A percentile compares a stretch with the other conserved stretches of the same genome.
These are phyloP conservation scores for Aldrovandia affinis DNA, from an alignment of 2,797 vertebrate genomes.

Conservation along the genomic window DNA sequence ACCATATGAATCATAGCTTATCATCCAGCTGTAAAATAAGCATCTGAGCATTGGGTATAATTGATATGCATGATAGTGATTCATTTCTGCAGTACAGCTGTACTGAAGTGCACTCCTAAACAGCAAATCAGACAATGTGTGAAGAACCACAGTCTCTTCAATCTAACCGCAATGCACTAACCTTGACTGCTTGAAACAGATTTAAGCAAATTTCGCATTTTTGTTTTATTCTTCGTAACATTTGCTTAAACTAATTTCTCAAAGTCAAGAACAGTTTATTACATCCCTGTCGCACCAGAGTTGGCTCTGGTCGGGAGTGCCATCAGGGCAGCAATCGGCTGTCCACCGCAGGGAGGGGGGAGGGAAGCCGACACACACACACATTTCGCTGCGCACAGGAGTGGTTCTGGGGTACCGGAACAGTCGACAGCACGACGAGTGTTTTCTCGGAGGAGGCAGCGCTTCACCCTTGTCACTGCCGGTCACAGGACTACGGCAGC, in stretches of 20 bases:
- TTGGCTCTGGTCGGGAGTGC: too few relatives aligned
- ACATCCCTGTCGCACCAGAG: too few relatives aligned
- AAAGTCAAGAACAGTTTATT: background rate
- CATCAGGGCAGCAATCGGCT: too few relatives aligned
- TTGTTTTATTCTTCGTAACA: background rate
- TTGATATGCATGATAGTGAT: constrained; percentile 24
- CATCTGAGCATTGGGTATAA: background rate
- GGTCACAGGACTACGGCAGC: too few relatives aligned
- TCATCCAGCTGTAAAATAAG: background rate
- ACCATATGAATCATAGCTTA: constrained; percentile 4
- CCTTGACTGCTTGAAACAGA: background rate
- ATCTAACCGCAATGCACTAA: background rate
- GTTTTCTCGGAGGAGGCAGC: too few relatives aligned
- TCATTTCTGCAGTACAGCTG: constrained; percentile 14
- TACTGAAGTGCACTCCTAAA: constrained; percentile 8
- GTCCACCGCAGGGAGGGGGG: too few relatives aligned
- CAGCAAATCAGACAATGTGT: background rate
- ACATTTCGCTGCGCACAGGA: too few relatives aligned
- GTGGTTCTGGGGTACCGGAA: too few relatives aligned
- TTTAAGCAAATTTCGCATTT: constrained; percentile 1
- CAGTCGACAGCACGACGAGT: too few relatives aligned
- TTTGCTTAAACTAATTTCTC: background rate
- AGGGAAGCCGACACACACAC: too few relatives aligned
- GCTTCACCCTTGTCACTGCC: too few relatives aligned
- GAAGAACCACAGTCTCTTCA: background rate